A percentile compares a stretch with the other conserved stretches of the same genome.
phyloP scores from a whole-genome alignment of 2,113 vertebrate genomes.

The Trinectes maculatus region DNA sequence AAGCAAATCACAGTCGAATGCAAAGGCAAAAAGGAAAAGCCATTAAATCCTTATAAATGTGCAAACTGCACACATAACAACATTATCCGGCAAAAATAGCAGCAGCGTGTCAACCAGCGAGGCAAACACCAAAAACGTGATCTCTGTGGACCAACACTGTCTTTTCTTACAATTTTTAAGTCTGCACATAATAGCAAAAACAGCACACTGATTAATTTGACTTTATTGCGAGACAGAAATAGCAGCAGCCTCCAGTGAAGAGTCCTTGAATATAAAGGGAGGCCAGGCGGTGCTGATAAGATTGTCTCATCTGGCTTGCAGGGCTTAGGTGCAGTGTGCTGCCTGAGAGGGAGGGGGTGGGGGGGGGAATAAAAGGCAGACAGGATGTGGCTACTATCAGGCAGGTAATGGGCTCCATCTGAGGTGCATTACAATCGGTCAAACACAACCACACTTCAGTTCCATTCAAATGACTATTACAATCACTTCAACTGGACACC shows the following conservation, averaged over 20 bases:
- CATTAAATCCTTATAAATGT: slow-evolving; percentile 21
- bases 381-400: slow-evolving; percentile 76
- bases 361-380: slow-evolving; percentile 33
- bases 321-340: slow-evolving; percentile 60
- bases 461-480: slow-evolving; percentile 67
- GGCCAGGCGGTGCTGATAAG: slow-evolving; percentile 67
- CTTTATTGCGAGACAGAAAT: slow-evolving; percentile 67
- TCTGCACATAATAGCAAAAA: slow-evolving; percentile 56
- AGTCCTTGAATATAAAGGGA: slow-evolving; percentile 73
- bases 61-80: slow-evolving; percentile 19
- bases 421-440: slow-evolving; percentile 75
- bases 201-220: slow-evolving; percentile 67
- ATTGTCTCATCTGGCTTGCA: slow-evolving; percentile 74
- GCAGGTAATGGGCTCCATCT: slow-evolving; percentile 74
- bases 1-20: slow-evolving; percentile 22
- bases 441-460: slow-evolving; percentile 70
- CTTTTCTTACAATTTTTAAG: slow-evolving; percentile 36
- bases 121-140: not conserved
- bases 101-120: slow-evolving; percentile 1
- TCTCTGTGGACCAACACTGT: slow-evolving; percentile 30
- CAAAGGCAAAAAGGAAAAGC: slow-evolving; percentile 2
- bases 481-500: slow-evolving; percentile 62
- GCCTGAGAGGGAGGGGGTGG: slow-evolving; percentile 34
- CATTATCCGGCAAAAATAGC: slow-evolving; percentile 23
- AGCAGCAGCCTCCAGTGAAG: slow-evolving; percentile 69